Evolutionary conservation across 2,113 vertebrate species (phyloP).

Genomic region (Polypterus senegalus): DNA sequence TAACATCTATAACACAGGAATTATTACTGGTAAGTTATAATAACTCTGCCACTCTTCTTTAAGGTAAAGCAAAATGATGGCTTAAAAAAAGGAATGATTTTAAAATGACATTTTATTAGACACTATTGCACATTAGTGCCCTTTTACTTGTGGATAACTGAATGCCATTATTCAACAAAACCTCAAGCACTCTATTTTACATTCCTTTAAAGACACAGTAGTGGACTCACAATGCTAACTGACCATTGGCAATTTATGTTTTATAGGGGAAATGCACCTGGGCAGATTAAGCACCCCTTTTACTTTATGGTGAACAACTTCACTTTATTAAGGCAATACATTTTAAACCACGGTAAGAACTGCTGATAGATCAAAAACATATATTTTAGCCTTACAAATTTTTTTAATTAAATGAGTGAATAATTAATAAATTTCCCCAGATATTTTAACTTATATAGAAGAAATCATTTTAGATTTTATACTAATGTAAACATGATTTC

Average conservation of each 20-base stretch:
- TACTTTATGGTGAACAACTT: not conserved
- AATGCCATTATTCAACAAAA: slow-evolving; percentile 10
- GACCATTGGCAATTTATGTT: not conserved
- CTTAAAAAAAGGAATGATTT: slow-evolving; percentile 46
- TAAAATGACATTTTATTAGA: slow-evolving; percentile 59
- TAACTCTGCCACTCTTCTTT: not conserved
- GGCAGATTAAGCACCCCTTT: not conserved
- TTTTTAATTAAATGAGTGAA: slow-evolving; percentile 8
- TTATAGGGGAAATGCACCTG: not conserved
- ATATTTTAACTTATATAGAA: slow-evolving; percentile 2
- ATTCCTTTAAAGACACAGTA: slow-evolving; percentile 55
- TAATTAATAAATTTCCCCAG: not conserved
- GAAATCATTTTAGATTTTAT: slow-evolving; percentile 28
- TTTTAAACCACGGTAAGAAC: slow-evolving; percentile 26
- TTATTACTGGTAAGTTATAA: slow-evolving; percentile 31
- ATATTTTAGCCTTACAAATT: slow-evolving; percentile 16
- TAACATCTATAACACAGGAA: slow-evolving; percentile 46
- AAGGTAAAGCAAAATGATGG: slow-evolving; percentile 38
- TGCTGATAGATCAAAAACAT: not conserved
- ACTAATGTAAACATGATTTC: slow-evolving; percentile 65
- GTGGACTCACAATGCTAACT: slow-evolving; percentile 50
- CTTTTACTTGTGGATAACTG: slow-evolving; percentile 56
- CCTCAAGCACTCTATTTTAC: slow-evolving; percentile 43
- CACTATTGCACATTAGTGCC: slow-evolving; percentile 56
- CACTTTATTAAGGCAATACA: slow-evolving; percentile 52